Evolutionary conservation across 2,888 invertebrate genomes (phyloP).

Genomic region (Drosophila heteroneura): DNA sequence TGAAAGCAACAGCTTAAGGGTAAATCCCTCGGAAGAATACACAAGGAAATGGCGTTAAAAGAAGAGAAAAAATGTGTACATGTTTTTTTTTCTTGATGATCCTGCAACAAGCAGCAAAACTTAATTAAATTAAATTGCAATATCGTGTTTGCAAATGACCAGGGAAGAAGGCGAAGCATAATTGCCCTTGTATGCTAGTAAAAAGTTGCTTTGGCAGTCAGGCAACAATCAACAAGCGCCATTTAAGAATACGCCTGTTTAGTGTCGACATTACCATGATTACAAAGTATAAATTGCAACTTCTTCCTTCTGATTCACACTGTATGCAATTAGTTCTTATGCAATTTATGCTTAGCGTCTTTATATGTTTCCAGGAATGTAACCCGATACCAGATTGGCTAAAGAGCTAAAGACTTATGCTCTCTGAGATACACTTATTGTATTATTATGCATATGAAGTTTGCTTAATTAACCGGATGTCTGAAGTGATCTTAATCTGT

Average conservation of each 20-base stretch:
- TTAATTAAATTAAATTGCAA: conserved; percentile 15
- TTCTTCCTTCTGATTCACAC: neutral
- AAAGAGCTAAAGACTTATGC: neutral
- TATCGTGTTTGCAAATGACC: conserved; percentile 14
- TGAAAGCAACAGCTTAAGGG: neutral
- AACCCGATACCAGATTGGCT: neutral
- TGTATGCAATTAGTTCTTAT: neutral
- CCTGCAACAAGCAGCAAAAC: conserved; percentile 6
- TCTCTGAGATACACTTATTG: neutral
- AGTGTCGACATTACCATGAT: conserved; percentile 14
- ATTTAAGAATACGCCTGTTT: conserved; percentile 10
- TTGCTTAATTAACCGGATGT: no score
- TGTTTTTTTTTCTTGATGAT: neutral
- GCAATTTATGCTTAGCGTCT: neutral
- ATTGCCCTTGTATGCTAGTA: conserved; percentile 2
- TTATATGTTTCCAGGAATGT: neutral
- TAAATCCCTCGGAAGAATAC: neutral
- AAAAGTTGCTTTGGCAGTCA: neutral
- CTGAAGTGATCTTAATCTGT: neutral
- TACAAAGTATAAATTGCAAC: neutral
- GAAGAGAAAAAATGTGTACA: neutral
- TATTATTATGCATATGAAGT: no score
- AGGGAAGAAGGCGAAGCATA: conserved; percentile 4
- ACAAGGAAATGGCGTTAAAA: neutral
- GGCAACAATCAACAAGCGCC: conserved; percentile 8